Evolutionary conservation across 1,140 invertebrate species (phyloP), one percentile per base, ranked within the genome.

Genomic region (Micrasema minimum): DNA sequence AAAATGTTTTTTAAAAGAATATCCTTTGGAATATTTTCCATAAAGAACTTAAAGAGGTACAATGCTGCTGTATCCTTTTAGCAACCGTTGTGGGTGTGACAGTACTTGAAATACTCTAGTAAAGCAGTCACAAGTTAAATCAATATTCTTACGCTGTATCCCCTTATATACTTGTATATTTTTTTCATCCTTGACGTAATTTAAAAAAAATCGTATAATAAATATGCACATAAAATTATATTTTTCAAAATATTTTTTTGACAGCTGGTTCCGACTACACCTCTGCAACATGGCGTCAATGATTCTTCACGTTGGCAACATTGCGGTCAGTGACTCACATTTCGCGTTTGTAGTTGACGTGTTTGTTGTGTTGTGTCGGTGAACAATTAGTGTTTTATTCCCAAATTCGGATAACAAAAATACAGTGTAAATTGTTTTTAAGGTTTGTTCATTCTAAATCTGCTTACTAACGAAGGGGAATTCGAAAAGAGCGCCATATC

Each of bases 321-420:
- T 37, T 53, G 64, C 20, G 12, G 46, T 7, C 26, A 69, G 53
- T 69, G 66, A 69, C 22, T 69, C 66, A 69, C 38, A 46, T 53
- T 37, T 48, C 66, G 66, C 45, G 66, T 69, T 69, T 41, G 55
- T 37, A 18, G 66, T 69, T 35, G 65, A 67, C 65, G 66, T 69
- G 66, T 69, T 69, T 61, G 66, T 69, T 31, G 41, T 57, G 51
- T n/a, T 37, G 66, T 41, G 53, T 55, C 66, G 26, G 53, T 61
- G 53, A 16, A 46, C 43, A 22, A 26, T 11, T 59, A 59, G 16
- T 69, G 22, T 69, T 69, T 59, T 69, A 59, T 35, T 69, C 38
- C 38, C 26, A 26, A 4, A 59, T 31, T 59, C 50, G 53, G 66
- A 69, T 61, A 45, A 48, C 41, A 69, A 69, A 53, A 46, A 69